Base-by-base conservation (phyloP, 2,113 vertebrate species). In the Amphiprion ocellaris region DNA sequence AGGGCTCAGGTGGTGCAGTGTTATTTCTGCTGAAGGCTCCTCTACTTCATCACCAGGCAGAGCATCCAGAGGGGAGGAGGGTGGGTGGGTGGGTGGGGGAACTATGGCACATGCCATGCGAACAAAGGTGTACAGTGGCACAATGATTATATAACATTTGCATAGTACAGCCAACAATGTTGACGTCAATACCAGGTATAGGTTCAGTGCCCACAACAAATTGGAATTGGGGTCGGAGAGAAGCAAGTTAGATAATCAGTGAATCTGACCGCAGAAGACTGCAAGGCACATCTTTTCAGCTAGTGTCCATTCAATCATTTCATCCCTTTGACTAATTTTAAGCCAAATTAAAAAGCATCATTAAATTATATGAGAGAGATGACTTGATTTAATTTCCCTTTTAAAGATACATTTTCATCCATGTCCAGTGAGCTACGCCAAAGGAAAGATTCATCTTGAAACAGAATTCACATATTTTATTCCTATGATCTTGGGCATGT, bases 1-100 rank as follows among this genome's bases (percentile, higher is more conserved):
- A 93, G 90, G 90, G 93, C 93, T 93, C 93, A 92, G 92, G 93
- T 93, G 92, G 90, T 83, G 78, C 82, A 75, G 84, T 87, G 87
- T 94, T 92, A 92, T 93, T 92, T 90, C 89, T 90, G 91, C 86
- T 93, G 86, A 93, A 87, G 84, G 85, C 88, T 84, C 83, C 85
- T 81, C 63, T 86, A 92, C 90, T 94, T 89, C 87, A 93, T 93
- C 92, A 89, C 86, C 53, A 61, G 79, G 81, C 74, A 62, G 79
- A 80, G 89, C 65, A 83, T 75, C 66, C 64, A 3, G 75, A 79
- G 68, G 73, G 64, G 77, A 23, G 33, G 9, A 49, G 14, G 46
- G 14, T 39, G 39, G 23, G 53, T 39, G 39, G 23, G 53, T 21
- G 21, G 8, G 30, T 30, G 52, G 14, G 58, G 8, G 7, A 52